Conservation (phyloP, 37 sponge, comb jelly and placozoan species). For the Mnemiopsis leidyi region DNA sequence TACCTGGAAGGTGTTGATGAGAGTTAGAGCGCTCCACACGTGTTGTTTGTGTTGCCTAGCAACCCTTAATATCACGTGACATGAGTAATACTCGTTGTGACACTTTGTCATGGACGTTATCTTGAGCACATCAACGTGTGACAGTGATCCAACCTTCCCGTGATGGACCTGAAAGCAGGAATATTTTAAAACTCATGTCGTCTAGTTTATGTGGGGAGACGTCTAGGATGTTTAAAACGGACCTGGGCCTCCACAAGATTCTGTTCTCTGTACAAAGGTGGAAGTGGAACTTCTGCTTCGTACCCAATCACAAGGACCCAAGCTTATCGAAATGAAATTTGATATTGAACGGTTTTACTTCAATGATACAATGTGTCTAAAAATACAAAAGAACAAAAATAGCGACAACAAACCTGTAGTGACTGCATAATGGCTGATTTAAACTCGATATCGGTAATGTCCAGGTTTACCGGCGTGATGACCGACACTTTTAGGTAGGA, state of each 20-base stretch:
- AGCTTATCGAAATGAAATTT: too few species aligned
- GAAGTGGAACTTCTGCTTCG: too few species aligned
- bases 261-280: too few species aligned
- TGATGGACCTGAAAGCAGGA: constrained; percentile 61
- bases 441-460: constrained; percentile 40
- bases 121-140: constrained; percentile 54
- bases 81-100: constrained; percentile 4
- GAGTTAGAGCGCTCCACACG: constrained; percentile 57
- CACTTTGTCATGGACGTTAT: constrained; percentile 40
- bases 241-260: too few species aligned
- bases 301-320: too few species aligned
- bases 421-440: constrained; percentile 37
- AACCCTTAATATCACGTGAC: constrained; percentile 48
- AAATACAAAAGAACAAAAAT: too few species aligned
- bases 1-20: constrained; percentile 54
- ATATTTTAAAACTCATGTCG: too few species aligned
- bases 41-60: constrained; percentile 44
- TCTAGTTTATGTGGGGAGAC: too few species aligned
- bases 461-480: neutral
- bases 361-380: too few species aligned
- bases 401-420: constrained; percentile 20
- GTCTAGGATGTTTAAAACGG: too few species aligned
- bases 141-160: constrained; percentile 40
- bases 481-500: constrained; percentile 28
- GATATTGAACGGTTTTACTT: too few species aligned